A percentile compares a stretch with the other conserved stretches of the same genome.
Evolutionary conservation across 2,113 vertebrate species (phyloP).

Genomic region (Rhynchomys soricoides): DNA sequence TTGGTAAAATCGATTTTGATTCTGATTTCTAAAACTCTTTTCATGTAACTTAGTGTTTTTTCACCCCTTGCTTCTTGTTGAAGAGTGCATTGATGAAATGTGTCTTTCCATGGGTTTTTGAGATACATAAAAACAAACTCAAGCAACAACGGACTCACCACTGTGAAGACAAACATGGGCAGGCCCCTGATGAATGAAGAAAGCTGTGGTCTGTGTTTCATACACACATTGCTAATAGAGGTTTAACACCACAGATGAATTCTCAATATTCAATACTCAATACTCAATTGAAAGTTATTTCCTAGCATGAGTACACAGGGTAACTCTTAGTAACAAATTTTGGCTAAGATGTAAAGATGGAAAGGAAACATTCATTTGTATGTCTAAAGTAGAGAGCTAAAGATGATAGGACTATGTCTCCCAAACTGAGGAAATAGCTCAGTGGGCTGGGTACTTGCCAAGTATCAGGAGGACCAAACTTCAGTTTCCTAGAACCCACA

Average conservation of each 20-base stretch:
- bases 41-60: not conserved
- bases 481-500: not conserved
- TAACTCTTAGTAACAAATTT: not conserved
- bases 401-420: too few relatives aligned
- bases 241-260: not conserved
- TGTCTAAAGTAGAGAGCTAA: not conserved
- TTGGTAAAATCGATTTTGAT: constrained; percentile 26
- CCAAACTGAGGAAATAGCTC: not conserved
- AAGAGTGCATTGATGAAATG: not conserved
- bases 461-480: too few relatives aligned
- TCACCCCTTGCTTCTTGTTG: not conserved
- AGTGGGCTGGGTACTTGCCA: too few relatives aligned
- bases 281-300: constrained; percentile 4
- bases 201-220: not conserved
- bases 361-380: not conserved
- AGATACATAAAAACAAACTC: constrained; percentile 29
- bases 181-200: not conserved
- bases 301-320: not conserved
- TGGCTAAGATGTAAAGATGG: not conserved
- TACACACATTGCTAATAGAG: not conserved
- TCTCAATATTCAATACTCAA: not conserved
- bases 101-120: not conserved
- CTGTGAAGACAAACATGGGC: not conserved
- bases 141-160: not conserved
- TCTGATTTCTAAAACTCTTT: constrained; percentile 24